Conservation (phyloP, 2,797 vertebrate genomes). For the Darevskia nairensis region DNA sequence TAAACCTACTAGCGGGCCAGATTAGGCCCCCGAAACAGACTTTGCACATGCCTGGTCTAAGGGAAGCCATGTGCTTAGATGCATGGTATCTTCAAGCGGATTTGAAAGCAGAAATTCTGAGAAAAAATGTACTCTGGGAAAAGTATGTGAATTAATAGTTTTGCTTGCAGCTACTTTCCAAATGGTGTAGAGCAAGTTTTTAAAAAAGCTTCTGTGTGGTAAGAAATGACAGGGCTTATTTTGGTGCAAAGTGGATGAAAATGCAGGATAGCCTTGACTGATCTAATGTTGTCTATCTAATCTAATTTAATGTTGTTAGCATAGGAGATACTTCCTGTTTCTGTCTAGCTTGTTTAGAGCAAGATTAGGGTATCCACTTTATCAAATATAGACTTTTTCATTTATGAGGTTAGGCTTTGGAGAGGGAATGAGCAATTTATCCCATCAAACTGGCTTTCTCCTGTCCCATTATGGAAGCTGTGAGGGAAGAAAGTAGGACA, state of each 20-base stretch:
- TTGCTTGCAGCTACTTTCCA: background rate
- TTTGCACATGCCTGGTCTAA: too few relatives aligned
- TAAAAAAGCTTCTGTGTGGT: too few relatives aligned
- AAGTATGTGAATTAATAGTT: background rate
- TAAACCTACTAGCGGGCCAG: too few relatives aligned
- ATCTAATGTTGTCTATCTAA: too few relatives aligned
- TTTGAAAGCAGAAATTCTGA: background rate
- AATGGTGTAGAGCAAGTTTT: too few relatives aligned
- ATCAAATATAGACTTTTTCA: background rate
- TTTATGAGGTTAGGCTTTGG: fast-evolving
- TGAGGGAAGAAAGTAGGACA: too few relatives aligned
- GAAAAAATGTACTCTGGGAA: background rate
- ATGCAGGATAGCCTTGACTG: too few relatives aligned
- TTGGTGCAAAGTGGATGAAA: too few relatives aligned
- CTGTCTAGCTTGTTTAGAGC: background rate
- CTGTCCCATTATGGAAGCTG: background rate
- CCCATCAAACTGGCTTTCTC: background rate
- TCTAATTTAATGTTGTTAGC: background rate
- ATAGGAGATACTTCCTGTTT: background rate
- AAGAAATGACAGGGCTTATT: too few relatives aligned
- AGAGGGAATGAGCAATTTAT: background rate
- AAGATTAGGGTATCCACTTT: fast-evolving
- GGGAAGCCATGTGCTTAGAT: background rate
- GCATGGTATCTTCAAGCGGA: background rate
- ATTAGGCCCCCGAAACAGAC: too few relatives aligned